Percentiles rank a stretch among this genome's conserved stretches.
Evolutionary conservation across 2,888 invertebrate genomes (phyloP).

Genomic region (Invenusta paracnida): DNA sequence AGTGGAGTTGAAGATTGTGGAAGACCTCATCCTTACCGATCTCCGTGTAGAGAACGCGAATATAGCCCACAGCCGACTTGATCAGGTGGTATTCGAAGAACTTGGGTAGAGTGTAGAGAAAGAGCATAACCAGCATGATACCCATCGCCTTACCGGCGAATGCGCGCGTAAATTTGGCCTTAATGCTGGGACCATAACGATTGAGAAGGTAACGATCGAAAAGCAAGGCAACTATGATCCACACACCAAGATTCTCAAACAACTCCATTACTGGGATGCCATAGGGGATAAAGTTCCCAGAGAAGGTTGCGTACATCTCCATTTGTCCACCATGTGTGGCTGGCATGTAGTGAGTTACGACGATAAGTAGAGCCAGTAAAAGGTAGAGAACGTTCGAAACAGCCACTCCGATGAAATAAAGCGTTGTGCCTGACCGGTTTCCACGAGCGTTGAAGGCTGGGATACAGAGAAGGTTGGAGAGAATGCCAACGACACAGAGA

Average conservation of each 20-base stretch:
- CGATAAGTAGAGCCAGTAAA: background rate
- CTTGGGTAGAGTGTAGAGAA: slow-evolving; percentile 33
- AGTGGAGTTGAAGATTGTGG: slow-evolving; percentile 24
- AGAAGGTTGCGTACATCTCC: slow-evolving; percentile 19
- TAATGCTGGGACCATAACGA: background rate
- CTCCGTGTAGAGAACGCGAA: slow-evolving; percentile 4
- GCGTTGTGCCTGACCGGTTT: slow-evolving; percentile 21
- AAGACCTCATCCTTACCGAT: background rate
- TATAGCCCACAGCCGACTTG: background rate
- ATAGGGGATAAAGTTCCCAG: background rate
- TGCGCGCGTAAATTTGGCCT: slow-evolving; percentile 1
- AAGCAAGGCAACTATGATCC: slow-evolving; percentile 35
- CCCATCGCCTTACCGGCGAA: background rate
- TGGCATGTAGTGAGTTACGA: slow-evolving; percentile 22
- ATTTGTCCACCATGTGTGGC: background rate
- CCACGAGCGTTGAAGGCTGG: slow-evolving; percentile 24
- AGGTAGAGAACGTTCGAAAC: background rate
- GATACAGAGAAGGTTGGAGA: background rate
- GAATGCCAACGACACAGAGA: slow-evolving; percentile 21
- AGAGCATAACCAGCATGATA: background rate
- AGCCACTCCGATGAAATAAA: background rate
- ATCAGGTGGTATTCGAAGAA: slow-evolving; percentile 15
- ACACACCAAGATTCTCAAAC: slow-evolving; percentile 15
- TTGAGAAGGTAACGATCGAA: slow-evolving; percentile 31
- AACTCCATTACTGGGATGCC: slow-evolving; percentile 6